Percentiles rank a stretch among this genome's conserved stretches.
Conservation (phyloP, 1,140 invertebrate genomes). For the Magallana angulata region DNA sequence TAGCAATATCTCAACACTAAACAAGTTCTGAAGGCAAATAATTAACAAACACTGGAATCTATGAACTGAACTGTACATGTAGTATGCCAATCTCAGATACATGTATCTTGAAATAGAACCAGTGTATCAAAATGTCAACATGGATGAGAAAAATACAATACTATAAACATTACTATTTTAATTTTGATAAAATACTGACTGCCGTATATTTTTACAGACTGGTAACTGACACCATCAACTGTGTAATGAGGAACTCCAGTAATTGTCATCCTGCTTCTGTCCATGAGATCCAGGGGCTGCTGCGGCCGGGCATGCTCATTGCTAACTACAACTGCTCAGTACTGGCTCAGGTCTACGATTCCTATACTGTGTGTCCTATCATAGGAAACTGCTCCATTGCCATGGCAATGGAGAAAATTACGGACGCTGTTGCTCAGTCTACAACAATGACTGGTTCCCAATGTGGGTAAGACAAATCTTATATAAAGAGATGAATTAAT, state of each 20-base stretch:
- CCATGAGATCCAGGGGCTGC: conserved; percentile 21
- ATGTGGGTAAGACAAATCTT: not conserved
- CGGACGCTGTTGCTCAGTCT: not conserved
- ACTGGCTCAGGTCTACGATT: not conserved
- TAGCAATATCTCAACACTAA: no score
- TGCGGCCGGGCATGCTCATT: conserved; percentile 28
- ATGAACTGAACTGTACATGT: no score
- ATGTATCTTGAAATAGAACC: no score
- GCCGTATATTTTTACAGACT: not conserved
- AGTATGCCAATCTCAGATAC: no score
- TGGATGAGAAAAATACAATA: no score
- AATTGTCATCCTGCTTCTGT: conserved; percentile 34
- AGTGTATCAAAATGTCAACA: no score
- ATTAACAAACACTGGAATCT: no score
- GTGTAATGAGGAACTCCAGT: conserved; percentile 42
- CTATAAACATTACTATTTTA: no score
- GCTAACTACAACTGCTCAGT: conserved; percentile 38
- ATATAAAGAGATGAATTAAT: not conserved
- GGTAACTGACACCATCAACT: not conserved
- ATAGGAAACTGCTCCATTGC: conserved; percentile 20
- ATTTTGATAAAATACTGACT: no score
- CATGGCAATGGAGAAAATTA: not conserved
- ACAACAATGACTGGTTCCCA: not conserved
- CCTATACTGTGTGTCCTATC: not conserved
- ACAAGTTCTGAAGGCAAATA: no score